A percentile compares a stretch with the other conserved stretches of the same genome.
Evolutionary conservation across 1,140 invertebrate genomes (phyloP).

Genomic region (Nephila pilipes): DNA sequence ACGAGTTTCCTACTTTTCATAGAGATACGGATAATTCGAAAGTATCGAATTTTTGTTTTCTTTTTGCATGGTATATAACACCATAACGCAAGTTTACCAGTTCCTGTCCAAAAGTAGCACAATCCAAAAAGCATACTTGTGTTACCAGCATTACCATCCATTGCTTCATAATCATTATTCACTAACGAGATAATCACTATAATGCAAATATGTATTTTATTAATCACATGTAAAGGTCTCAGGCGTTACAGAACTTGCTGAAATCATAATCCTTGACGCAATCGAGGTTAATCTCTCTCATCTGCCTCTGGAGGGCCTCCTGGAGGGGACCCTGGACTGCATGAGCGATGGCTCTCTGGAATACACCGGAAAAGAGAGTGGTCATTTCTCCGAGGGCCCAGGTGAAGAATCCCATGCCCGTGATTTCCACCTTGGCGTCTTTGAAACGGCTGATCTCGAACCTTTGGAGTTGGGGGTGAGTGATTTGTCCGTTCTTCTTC

Average conservation of each 20-base stretch:
- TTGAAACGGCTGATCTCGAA: slow-evolving; percentile 56
- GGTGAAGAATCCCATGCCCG: slow-evolving; percentile 53
- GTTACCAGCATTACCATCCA: too few species aligned
- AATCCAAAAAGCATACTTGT: too few species aligned
- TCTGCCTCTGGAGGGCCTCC: slow-evolving; percentile 39
- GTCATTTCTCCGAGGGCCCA: slow-evolving; percentile 67
- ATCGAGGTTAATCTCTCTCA: slow-evolving; percentile 48
- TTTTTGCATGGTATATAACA: too few species aligned
- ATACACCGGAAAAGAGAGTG: slow-evolving; percentile 55
- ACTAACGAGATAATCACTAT: too few species aligned
- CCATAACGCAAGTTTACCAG: too few species aligned
- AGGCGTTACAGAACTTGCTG: background rate
- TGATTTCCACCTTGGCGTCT: slow-evolving; percentile 48
- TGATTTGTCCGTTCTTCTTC: background rate
- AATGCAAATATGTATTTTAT: too few species aligned
- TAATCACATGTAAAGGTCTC: background rate
- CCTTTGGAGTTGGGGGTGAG: background rate
- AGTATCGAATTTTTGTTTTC: too few species aligned
- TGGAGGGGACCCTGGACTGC: slow-evolving; percentile 36
- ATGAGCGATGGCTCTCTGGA: slow-evolving; percentile 60
- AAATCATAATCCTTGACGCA: slow-evolving; percentile 19
- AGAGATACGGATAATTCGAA: too few species aligned
- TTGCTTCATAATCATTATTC: too few species aligned
- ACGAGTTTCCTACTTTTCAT: too few species aligned
- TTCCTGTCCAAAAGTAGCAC: too few species aligned